Percentiles rank a stretch among this genome's conserved stretches.
These are phyloP conservation scores for Habroteleia sp. DNA, from an alignment of 2,888 invertebrate species.

Conservation along the genomic window DNA sequence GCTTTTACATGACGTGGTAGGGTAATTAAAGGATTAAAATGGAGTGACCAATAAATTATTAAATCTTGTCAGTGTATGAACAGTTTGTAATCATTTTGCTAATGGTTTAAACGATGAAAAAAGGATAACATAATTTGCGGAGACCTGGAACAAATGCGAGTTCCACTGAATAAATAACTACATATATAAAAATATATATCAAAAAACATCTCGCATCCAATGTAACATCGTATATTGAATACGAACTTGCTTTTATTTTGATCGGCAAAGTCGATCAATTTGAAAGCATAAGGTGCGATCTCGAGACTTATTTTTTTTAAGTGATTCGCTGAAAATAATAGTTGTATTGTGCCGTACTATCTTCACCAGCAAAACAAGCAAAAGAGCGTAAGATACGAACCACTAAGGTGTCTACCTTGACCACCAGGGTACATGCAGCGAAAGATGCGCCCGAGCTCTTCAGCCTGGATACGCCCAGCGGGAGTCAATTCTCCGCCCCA, in stretches of 20 bases:
- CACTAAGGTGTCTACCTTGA: constrained; percentile 92
- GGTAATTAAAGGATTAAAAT: constrained; percentile 6
- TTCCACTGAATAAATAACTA: constrained; percentile 31
- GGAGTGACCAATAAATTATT: constrained; percentile 3
- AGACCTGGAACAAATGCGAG: constrained; percentile 53
- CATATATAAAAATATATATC: constrained; percentile 29
- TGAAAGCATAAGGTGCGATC: constrained; percentile 46
- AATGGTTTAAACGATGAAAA: no score
- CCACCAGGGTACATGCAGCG: constrained; percentile 99
- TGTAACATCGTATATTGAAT: constrained; percentile 29
- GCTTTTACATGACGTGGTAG: constrained; percentile 7
- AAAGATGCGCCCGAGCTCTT: constrained; percentile 98
- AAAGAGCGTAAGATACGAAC: constrained; percentile 83
- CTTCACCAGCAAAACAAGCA: constrained; percentile 70
- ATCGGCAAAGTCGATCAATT: constrained; percentile 33
- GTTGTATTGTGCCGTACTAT: constrained; percentile 57
- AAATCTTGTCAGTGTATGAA: not conserved
- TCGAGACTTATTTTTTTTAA: constrained; percentile 48
- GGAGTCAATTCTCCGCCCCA: constrained; percentile 99
- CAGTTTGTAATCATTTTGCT: no score
- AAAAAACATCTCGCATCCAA: constrained; percentile 44
- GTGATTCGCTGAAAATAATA: constrained; percentile 61
- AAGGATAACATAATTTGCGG: no score
- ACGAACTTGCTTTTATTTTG: constrained; percentile 46
- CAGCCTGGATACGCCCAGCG: constrained; percentile 98